A percentile compares a stretch with the other conserved stretches of the same genome.
Conservation (phyloP, 2,797 vertebrate genomes). For the Anolis apletophallus region DNA sequence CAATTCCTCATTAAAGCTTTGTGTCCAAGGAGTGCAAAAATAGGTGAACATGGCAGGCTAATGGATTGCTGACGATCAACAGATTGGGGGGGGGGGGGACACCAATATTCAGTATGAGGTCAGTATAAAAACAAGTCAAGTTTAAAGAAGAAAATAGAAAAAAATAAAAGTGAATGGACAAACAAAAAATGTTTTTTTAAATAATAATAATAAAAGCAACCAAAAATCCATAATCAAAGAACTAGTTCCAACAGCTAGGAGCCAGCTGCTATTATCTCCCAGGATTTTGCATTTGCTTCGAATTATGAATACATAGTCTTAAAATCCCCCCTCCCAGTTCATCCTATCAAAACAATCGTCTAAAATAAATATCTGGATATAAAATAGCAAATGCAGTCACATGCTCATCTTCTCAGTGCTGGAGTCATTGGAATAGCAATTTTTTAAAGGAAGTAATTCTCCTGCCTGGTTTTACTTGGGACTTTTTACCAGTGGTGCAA, state of each 20-base stretch:
- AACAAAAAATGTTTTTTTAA: conserved; percentile 68
- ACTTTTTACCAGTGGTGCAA: neutral
- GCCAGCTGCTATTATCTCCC: conserved; percentile 49
- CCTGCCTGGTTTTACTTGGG: neutral
- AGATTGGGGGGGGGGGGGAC: conserved; percentile 64
- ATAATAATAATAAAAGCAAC: neutral
- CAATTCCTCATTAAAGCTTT: conserved; percentile 75
- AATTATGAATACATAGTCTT: neutral
- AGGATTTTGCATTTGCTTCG: conserved; percentile 22
- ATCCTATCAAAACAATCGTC: conserved; percentile 23
- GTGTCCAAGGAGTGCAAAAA: conserved; percentile 77
- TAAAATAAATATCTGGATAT: conserved; percentile 2
- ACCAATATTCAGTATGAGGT: conserved; percentile 68
- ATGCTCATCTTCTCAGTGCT: rapidly evolving
- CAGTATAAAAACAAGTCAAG: conserved; percentile 67
- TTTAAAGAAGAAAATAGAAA: conserved; percentile 50
- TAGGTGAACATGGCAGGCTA: conserved; percentile 61
- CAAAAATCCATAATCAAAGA: conserved; percentile 15
- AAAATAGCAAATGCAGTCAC: neutral
- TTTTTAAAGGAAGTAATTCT: neutral
- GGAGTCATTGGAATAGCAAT: neutral
- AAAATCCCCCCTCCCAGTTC: neutral
- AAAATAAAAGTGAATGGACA: conserved; percentile 64
- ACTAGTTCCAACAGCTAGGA: conserved; percentile 79
- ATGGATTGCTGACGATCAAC: conserved; percentile 58